These are phyloP conservation scores for Melanogrammus aeglefinus DNA, from an alignment of 2,797 vertebrate genomes.

Conservation along the genomic window DNA sequence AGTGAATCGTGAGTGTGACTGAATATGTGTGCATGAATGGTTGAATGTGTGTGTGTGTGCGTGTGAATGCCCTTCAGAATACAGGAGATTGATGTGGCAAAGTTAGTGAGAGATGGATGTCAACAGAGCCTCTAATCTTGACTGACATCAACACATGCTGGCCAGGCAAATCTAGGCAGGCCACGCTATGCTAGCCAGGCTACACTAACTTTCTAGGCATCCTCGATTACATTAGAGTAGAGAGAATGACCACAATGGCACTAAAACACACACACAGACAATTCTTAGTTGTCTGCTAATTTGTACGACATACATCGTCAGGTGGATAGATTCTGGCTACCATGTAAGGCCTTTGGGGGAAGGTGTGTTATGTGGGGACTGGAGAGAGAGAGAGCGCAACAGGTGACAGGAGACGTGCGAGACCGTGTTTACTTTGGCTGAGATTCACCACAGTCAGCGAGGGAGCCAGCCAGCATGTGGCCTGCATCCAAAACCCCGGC, in stretches of 20 bases:
- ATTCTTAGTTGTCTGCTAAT: neutral
- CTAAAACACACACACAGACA: constrained; percentile 12
- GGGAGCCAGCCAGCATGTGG: neutral
- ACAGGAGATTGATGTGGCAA: neutral
- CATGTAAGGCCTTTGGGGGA: neutral
- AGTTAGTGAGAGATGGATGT: neutral
- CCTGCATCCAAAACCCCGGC: neutral
- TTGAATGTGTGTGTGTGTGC: neutral
- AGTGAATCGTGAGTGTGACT: neutral
- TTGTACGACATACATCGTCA: neutral
- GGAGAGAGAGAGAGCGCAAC: neutral
- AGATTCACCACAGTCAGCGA: neutral
- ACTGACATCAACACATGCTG: constrained; percentile 1
- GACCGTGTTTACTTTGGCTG: neutral
- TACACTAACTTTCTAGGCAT: neutral
- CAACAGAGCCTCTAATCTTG: neutral
- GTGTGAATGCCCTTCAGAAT: neutral
- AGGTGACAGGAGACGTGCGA: neutral
- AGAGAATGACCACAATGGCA: neutral
- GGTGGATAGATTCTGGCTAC: neutral
- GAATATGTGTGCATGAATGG: neutral
- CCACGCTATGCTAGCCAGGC: neutral
- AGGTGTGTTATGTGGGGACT: neutral
- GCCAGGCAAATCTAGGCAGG: neutral
- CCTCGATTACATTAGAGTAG: neutral